Conservation (phyloP, 2,797 vertebrate species). For the Pipistrellus kuhlii region DNA sequence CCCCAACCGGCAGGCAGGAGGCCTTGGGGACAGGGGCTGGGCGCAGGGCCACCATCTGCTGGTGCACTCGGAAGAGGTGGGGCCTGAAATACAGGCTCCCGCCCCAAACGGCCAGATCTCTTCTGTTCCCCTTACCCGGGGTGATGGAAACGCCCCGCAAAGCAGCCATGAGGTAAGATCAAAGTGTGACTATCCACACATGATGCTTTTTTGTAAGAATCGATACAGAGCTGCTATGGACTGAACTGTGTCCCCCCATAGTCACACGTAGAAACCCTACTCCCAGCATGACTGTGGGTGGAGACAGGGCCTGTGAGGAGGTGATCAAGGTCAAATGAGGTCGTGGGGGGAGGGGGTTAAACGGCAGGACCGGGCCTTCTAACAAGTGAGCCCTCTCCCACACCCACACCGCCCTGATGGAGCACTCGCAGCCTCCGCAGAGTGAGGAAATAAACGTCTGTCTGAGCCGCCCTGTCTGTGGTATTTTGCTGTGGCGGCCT, state of each 20-base stretch:
- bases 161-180: neutral
- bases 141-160: neutral
- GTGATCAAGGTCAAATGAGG: neutral
- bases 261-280: neutral
- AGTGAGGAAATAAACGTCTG: neutral
- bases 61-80: neutral
- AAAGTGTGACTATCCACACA: neutral
- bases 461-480: neutral
- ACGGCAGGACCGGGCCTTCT: neutral
- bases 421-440: neutral
- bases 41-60: neutral
- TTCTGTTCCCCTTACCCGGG: neutral
- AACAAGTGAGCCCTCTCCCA: neutral
- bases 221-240: neutral
- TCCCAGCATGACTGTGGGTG: neutral
- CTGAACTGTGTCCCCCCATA: neutral
- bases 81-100: neutral
- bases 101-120: neutral
- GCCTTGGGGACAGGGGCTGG: neutral
- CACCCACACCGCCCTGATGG: neutral
- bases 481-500: neutral
- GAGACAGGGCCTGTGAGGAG: neutral
- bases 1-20: neutral
- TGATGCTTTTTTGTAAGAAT: neutral
- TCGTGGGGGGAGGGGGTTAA: neutral